phyloP scores from a whole-genome alignment of 2,888 invertebrate species.

The Andricus quercusramuli region DNA sequence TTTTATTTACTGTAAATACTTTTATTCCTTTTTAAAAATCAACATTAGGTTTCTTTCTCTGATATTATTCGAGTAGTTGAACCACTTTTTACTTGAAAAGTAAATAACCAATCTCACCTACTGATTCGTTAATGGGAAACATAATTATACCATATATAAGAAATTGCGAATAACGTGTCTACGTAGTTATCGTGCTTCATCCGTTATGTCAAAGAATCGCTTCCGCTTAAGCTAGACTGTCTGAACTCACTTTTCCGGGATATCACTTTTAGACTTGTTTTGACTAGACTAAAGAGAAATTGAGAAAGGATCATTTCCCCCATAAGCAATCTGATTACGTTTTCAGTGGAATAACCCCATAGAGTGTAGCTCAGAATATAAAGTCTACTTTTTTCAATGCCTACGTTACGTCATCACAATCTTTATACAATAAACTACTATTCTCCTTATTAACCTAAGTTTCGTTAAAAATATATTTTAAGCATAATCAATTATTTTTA shows the following conservation, averaged over 20 bases:
- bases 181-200: not conserved
- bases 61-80: not conserved
- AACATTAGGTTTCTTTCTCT: not conserved
- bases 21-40: too few relatives aligned
- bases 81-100: not conserved
- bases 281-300: constrained; percentile 1
- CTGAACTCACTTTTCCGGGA: not conserved
- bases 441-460: not conserved
- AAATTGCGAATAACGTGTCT: not conserved
- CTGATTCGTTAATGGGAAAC: not conserved
- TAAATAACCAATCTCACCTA: not conserved
- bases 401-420: not conserved
- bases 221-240: not conserved
- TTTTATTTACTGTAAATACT: too few relatives aligned
- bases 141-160: not conserved
- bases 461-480: not conserved
- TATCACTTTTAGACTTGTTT: constrained; percentile 7
- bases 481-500: not conserved
- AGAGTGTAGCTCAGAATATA: too few relatives aligned
- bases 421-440: not conserved
- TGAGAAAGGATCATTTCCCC: not conserved
- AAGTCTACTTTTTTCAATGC: not conserved
- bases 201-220: not conserved
- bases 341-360: not conserved
- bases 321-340: not conserved